Evolutionary conservation across 1,140 invertebrate species (phyloP).

Genomic region (Drosophila arizonae): DNA sequence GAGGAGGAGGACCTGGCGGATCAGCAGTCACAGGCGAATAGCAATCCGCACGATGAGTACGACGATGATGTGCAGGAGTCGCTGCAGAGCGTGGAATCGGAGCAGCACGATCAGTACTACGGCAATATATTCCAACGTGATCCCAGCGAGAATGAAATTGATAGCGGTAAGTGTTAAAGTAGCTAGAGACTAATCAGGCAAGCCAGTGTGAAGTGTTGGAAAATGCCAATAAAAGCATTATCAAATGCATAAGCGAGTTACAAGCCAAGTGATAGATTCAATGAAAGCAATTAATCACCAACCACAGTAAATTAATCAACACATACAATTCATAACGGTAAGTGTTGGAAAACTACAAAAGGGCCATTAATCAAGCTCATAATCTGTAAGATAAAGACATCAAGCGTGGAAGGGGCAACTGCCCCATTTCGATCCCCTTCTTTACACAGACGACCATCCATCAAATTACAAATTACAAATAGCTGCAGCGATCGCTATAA

Average conservation of each 20-base stretch:
- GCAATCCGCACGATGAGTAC: slow-evolving; percentile 64
- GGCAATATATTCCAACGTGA: slow-evolving; percentile 79
- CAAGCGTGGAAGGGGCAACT: slow-evolving; percentile 19
- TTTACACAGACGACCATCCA: slow-evolving; percentile 26
- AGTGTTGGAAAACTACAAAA: slow-evolving; percentile 27
- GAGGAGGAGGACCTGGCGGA: slow-evolving; percentile 37
- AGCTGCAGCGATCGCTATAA: not conserved
- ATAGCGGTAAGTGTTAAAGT: slow-evolving; percentile 64
- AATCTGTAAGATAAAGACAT: slow-evolving; percentile 22
- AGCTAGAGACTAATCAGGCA: not conserved
- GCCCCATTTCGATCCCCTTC: slow-evolving; percentile 10
- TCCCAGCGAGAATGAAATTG: slow-evolving; percentile 80
- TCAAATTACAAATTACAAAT: slow-evolving; percentile 20
- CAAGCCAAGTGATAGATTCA: no score
- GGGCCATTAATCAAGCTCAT: slow-evolving; percentile 6
- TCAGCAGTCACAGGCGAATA: slow-evolving; percentile 45
- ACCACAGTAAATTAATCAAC: not conserved
- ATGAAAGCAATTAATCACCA: slow-evolving; percentile 13
- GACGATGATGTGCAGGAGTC: slow-evolving; percentile 80
- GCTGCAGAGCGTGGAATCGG: slow-evolving; percentile 87
- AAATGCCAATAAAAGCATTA: not conserved
- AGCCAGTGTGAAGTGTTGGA: not conserved
- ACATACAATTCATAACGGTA: slow-evolving; percentile 68
- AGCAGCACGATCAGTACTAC: slow-evolving; percentile 84
- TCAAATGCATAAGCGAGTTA: no score